Base-by-base conservation (phyloP, 1,140 invertebrate genomes). In the Nomia melanderi region DNA sequence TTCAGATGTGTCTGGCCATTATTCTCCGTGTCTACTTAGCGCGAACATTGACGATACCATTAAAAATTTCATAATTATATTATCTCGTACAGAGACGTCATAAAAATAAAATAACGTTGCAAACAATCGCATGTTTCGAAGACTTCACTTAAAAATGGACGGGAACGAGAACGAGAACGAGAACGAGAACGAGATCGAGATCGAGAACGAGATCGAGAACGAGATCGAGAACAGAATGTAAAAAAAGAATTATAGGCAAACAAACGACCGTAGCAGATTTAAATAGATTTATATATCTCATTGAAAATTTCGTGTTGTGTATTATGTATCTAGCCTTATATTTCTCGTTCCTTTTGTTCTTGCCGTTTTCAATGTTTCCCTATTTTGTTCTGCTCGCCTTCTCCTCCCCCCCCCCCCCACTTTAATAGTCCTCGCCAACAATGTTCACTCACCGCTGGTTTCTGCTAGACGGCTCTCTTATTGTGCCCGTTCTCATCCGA, bases 371-470 rank as follows among this genome's bases (percentile, higher is more conserved):
- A n/a, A 56, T 79, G 65, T 44, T 79, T 47, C 74, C 53, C 44
- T 20, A 39, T 56, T 17, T 20, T 20, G 4, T 20, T 20, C 14
- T 17, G 0, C 14, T 20, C 41, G 4, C 14, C 14, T 17, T 3
- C 41, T 5, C 75, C 66, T 65, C 31, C 62, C 79, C 64, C 54
- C 67, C 47, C 63, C 56, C 77, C 56, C 9, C 77, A 50, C 62
- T 47, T 44, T 63, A 62, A 59, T 56, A 39, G 64, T 56, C 77
- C 65, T 70, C 75, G 64, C n/a, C 12, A 44, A 74, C 74, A 64
- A 71, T 53, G 71, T 78, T 83, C 71, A 88, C 82, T 87, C 82
- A 87, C 82, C 86, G 67, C 83, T 66, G 62, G 33, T 56, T 62
- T 53, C 41, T 63, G n/a, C 41, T 20, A 23, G 29, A 72, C 17